These are phyloP conservation scores for Lagodon rhomboides DNA, from an alignment of 2,797 vertebrate species.

Conservation along the genomic window DNA sequence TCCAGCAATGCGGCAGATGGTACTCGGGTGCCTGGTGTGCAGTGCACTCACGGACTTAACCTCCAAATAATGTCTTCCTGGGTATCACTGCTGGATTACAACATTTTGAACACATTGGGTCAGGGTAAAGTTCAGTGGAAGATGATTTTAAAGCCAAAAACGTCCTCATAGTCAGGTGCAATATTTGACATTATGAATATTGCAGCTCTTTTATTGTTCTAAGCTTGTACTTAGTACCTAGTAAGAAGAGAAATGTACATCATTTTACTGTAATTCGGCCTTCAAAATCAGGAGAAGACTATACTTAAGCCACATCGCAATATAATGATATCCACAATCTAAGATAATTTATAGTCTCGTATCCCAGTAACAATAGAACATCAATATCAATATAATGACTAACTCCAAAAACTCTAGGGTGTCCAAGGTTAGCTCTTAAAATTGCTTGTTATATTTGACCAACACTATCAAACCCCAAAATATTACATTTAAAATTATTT, in stretches of 20 bases:
- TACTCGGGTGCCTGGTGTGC: constrained; percentile 10
- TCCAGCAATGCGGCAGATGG: constrained; percentile 51
- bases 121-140: background rate
- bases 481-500: background rate
- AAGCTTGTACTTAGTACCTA: background rate
- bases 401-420: background rate
- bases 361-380: too few species aligned
- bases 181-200: background rate
- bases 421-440: too few species aligned
- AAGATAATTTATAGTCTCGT: too few species aligned
- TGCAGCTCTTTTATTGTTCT: background rate
- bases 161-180: background rate
- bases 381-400: too few species aligned
- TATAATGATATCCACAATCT: too few species aligned
- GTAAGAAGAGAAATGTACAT: too few species aligned
- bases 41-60: constrained; percentile 10
- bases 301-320: too few species aligned
- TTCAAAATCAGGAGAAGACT: too few species aligned
- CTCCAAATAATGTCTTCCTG: constrained; percentile 27
- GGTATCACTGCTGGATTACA: constrained; percentile 24
- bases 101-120: constrained; percentile 8
- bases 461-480: background rate
- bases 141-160: background rate
- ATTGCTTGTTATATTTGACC: too few species aligned
- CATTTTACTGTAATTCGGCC: too few species aligned